Evolutionary conservation across 2,113 vertebrate genomes (phyloP), one percentile per base, ranked within the genome.

Genomic region (Albula glossodonta): DNA sequence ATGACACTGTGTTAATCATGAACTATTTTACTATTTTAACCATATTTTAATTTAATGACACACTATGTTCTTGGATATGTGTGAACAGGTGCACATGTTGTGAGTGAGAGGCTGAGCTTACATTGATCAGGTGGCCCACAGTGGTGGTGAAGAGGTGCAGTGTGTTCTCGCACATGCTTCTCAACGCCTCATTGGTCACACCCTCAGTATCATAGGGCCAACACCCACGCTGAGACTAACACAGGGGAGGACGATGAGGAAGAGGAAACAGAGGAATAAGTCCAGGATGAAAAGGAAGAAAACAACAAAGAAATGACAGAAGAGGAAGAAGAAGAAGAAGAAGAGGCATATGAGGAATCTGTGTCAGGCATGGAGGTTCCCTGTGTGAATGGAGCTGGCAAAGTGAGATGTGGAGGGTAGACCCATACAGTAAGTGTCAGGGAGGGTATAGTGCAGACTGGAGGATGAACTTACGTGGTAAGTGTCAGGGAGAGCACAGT

Each of bases 141-240:
- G 98, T 97, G 7, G 97, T 98, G 92, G 97, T 98, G 83, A 99
- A 93, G 13, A 99, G 96, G 88, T 97, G 96, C 57, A 99, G 96
- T 0, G 97, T 98, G 77, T 93, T 97, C 90, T 97, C 86, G 17
- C 97, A 98, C 96, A 98, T 92, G 17, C 90, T 93, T 53, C 93
- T 93, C 80, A 99, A 93, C 0, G 95, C 92, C 89, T 98, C 95
- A 0, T 96, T 96, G 0, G 94, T 91, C 15, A 94, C 90, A 56
- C 97, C 96, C 81, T 97, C 96, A 0, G 90, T 90, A 2, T 97
- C 96, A 0, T 50, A 49, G 0, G 88, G 87, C 5, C 84, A 95
- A 80, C 94, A 95, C 12, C 91, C 93, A 60, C 91, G 88, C 89
- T 95, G 88, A n/a, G n/a, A 11, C n/a, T 11, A 22, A 31, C 10